phyloP scores from a whole-genome alignment of 2,888 invertebrate species.

The Lomographa bimaculata region DNA sequence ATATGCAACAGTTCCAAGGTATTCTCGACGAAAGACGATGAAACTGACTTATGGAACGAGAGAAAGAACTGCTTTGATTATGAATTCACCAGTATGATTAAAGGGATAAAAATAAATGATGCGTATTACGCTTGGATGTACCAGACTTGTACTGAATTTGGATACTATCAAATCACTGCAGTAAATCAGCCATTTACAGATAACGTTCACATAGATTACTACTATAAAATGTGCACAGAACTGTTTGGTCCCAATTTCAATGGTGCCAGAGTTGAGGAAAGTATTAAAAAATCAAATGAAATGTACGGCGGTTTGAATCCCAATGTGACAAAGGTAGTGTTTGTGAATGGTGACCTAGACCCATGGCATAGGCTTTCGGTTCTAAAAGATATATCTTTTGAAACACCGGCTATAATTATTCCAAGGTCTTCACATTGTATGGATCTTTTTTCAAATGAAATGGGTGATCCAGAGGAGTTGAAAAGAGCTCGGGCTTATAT shows the following conservation, averaged over 20 bases:
- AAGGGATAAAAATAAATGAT: no score
- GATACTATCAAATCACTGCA: conserved; percentile 87
- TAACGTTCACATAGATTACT: conserved; percentile 67
- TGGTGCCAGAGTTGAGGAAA: conserved; percentile 54
- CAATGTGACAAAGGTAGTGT: conserved; percentile 80
- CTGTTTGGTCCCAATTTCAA: conserved; percentile 67
- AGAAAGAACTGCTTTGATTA: conserved; percentile 51
- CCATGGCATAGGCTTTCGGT: conserved; percentile 83
- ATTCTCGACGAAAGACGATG: conserved; percentile 36
- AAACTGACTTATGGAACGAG: conserved; percentile 41
- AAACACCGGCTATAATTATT: conserved; percentile 64
- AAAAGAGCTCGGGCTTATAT: conserved; percentile 58
- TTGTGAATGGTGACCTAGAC: conserved; percentile 83
- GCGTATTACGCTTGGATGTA: conserved; percentile 83
- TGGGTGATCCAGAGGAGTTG: conserved; percentile 58
- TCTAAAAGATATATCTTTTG: conserved; percentile 63
- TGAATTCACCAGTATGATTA: conserved; percentile 46
- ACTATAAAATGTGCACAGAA: conserved; percentile 61
- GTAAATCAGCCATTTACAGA: conserved; percentile 84
- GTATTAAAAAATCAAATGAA: conserved; percentile 67
- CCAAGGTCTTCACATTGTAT: conserved; percentile 56
- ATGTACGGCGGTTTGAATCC: conserved; percentile 75
- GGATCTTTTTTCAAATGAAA: conserved; percentile 56
- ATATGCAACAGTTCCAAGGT: conserved; percentile 33
- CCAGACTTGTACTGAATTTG: conserved; percentile 91